phyloP scores from a whole-genome alignment of 2,113 vertebrate genomes.

The Lamprologus callipterus region DNA sequence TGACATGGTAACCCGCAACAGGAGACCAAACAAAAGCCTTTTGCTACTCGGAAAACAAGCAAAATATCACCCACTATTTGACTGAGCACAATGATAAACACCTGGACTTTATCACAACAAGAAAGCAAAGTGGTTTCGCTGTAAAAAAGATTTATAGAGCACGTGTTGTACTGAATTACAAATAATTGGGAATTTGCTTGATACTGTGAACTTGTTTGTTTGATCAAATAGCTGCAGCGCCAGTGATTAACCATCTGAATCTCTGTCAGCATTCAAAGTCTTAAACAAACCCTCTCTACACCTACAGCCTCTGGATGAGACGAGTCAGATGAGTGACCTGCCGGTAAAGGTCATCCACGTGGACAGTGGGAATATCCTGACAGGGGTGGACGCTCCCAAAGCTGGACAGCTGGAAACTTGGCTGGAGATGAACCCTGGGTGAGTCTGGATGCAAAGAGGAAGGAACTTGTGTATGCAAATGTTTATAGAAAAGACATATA shows the following conservation, averaged over 20 bases:
- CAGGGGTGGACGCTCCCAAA: constrained; percentile 87
- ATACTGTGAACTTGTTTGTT: background rate
- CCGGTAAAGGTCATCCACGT: constrained; percentile 94
- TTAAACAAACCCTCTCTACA: background rate
- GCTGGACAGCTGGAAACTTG: constrained; percentile 92
- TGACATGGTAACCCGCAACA: background rate
- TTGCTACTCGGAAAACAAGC: background rate
- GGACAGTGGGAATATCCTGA: constrained; percentile 94
- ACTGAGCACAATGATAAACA: background rate
- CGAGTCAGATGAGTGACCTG: constrained; percentile 97
- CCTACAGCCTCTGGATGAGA: constrained; percentile 89
- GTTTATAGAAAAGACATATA: background rate
- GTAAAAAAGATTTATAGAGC: background rate
- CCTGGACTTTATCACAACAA: background rate
- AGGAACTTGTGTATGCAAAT: background rate
- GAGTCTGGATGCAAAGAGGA: constrained; percentile 73
- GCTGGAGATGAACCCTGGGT: constrained; percentile 98
- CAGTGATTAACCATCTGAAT: background rate
- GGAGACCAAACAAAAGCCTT: background rate
- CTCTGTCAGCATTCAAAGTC: background rate
- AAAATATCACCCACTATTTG: background rate
- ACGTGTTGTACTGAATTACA: background rate
- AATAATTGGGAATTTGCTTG: background rate
- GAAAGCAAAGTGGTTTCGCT: background rate
- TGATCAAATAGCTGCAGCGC: background rate